Percentiles rank a stretch among this genome's conserved stretches.
Evolutionary conservation across 2,888 invertebrate genomes (phyloP).

Genomic region (Calephelis perditalis): DNA sequence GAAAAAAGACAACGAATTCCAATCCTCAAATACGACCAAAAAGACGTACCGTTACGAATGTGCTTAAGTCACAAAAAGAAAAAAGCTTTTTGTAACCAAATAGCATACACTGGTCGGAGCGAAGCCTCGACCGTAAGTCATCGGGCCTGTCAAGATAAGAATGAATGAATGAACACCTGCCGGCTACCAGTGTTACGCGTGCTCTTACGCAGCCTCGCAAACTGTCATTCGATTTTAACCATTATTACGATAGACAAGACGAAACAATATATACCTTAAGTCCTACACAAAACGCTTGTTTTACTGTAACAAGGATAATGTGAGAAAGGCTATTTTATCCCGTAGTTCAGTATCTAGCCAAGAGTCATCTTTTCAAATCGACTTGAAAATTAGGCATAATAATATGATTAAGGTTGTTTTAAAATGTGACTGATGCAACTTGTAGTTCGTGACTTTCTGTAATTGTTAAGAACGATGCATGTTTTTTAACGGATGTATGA

Average conservation of each 20-base stretch:
- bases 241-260: slow-evolving; percentile 34
- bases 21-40: slow-evolving; percentile 53
- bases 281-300: slow-evolving; percentile 38
- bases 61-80: slow-evolving; percentile 62
- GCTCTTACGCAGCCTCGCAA: slow-evolving; percentile 58
- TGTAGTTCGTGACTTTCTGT: slow-evolving; percentile 57
- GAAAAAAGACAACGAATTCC: slow-evolving; percentile 55
- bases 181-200: slow-evolving; percentile 72
- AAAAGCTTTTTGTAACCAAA: slow-evolving; percentile 47
- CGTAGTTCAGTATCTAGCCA: slow-evolving; percentile 49
- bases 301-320: slow-evolving; percentile 32
- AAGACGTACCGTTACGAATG: slow-evolving; percentile 73
- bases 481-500: slow-evolving; percentile 5
- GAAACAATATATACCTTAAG: slow-evolving; percentile 39
- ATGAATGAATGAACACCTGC: slow-evolving; percentile 75
- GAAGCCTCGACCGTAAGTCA: slow-evolving; percentile 65
- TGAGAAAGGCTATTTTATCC: slow-evolving; percentile 44
- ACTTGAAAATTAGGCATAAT: slow-evolving; percentile 68
- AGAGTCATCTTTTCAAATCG: slow-evolving; percentile 61
- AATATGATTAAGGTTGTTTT: slow-evolving; percentile 67
- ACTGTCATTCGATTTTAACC: slow-evolving; percentile 44
- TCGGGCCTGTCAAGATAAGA: slow-evolving; percentile 76
- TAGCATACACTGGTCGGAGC: slow-evolving; percentile 61
- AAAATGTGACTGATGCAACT: slow-evolving; percentile 56
- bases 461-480: slow-evolving; percentile 23